Conservation (phyloP, 2,113 vertebrate genomes). For the Tragelaphus scriptus region DNA sequence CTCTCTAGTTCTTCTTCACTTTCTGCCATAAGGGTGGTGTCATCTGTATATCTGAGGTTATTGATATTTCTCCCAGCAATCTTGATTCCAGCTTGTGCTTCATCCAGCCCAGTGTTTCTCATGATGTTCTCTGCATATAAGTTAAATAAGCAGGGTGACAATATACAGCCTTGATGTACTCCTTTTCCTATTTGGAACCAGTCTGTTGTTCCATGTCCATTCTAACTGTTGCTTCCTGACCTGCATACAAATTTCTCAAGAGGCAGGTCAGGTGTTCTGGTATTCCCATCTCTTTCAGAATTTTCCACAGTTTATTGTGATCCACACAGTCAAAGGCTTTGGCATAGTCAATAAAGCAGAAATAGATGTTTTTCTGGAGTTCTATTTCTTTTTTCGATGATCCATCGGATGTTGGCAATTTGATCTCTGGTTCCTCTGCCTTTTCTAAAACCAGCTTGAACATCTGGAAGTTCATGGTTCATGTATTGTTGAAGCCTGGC, state of each 20-base stretch:
- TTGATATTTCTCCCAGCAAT: neutral
- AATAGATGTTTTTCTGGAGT: too few species aligned
- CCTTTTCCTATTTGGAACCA: neutral
- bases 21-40: neutral
- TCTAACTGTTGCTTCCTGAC: neutral
- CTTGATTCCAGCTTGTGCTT: neutral
- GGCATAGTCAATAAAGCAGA: too few species aligned
- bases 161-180: too few species aligned
- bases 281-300: accelerated
- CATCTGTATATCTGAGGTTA: neutral
- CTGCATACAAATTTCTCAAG: neutral
- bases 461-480: neutral
- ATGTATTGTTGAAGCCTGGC: neutral
- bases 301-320: neutral
- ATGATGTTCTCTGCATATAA: neutral
- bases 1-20: neutral
- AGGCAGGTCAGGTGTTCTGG: neutral
- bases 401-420: too few species aligned
- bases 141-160: neutral
- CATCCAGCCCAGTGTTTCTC: neutral
- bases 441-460: neutral
- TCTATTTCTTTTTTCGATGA: too few species aligned
- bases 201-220: neutral
- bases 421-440: too few species aligned
- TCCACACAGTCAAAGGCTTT: neutral